These are phyloP conservation scores for Caenorhabditis afra DNA, from an alignment of 2,888 invertebrate species.

Conservation along the genomic window DNA sequence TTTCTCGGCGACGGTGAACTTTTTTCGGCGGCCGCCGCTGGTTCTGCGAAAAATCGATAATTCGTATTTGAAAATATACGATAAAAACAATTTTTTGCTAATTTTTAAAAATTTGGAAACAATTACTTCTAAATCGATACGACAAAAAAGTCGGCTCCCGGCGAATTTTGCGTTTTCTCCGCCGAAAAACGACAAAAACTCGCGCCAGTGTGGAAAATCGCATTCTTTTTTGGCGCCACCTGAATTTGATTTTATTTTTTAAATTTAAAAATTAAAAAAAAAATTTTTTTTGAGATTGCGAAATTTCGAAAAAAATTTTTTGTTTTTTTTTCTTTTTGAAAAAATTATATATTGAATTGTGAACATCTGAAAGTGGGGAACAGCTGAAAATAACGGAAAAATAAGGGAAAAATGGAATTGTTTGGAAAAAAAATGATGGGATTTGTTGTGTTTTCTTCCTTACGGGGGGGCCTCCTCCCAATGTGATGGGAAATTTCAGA, in stretches of 20 bases:
- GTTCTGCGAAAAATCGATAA: neutral
- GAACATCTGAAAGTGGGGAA: no score
- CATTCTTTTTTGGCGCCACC: no score
- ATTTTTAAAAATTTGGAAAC: conserved; percentile 5
- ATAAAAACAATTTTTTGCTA: no score
- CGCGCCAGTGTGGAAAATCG: conserved; percentile 29
- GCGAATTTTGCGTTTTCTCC: conserved; percentile 45
- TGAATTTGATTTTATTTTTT: no score
- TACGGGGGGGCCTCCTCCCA: no score
- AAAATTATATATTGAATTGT: no score
- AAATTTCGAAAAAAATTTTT: no score
- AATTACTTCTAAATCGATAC: conserved; percentile 32
- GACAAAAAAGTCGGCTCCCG: conserved; percentile 39
- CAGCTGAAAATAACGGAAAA: conserved; percentile 6
- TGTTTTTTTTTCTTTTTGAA: no score
- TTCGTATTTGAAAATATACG: no score
- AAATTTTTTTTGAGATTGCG: neutral
- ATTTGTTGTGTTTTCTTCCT: neutral
- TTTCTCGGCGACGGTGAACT: conserved; percentile 33
- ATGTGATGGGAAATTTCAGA: no score
- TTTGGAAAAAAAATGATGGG: neutral
- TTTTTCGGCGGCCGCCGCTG: conserved; percentile 22
- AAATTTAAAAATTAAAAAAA: conserved; percentile 3
- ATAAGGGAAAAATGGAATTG: neutral
- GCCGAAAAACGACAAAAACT: conserved; percentile 37